Evolutionary conservation across 2,113 vertebrate species (phyloP).

Genomic region (Lepisosteus osseus): DNA sequence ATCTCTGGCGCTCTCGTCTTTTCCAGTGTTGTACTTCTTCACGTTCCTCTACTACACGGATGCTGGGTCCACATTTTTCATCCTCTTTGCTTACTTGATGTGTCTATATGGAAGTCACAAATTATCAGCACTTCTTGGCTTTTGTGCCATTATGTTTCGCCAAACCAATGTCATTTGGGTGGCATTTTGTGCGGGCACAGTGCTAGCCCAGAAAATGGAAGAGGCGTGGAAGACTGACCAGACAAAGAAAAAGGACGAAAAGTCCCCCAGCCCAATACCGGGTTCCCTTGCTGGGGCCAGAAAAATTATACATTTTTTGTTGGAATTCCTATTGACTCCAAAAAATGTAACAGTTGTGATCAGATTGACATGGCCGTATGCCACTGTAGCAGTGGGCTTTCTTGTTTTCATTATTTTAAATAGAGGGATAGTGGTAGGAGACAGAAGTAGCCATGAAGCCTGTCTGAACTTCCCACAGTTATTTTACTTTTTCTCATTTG

Average conservation of each 20-base stretch:
- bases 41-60: constrained; percentile 98
- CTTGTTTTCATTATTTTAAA: constrained; percentile 75
- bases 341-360: constrained; percentile 60
- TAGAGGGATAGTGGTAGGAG: constrained; percentile 87
- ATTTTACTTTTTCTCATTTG: constrained; percentile 89
- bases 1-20: constrained; percentile 77
- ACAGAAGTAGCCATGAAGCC: constrained; percentile 82
- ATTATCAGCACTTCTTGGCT: constrained; percentile 81
- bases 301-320: constrained; percentile 63
- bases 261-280: constrained; percentile 52
- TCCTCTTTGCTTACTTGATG: constrained; percentile 93
- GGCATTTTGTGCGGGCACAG: constrained; percentile 81
- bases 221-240: constrained; percentile 80
- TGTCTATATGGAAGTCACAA: constrained; percentile 88
- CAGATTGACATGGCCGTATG: constrained; percentile 80
- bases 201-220: constrained; percentile 76
- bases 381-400: constrained; percentile 60
- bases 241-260: constrained; percentile 82
- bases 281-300: constrained; percentile 60
- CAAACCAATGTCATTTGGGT: constrained; percentile 95
- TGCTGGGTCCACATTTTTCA: constrained; percentile 89
- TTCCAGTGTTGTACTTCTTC: constrained; percentile 95
- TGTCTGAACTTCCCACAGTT: constrained; percentile 89
- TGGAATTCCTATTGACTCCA: constrained; percentile 56
- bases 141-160: constrained; percentile 87